phyloP scores from a whole-genome alignment of 1,140 invertebrate species.

The Trypoxylus dichotomus region DNA sequence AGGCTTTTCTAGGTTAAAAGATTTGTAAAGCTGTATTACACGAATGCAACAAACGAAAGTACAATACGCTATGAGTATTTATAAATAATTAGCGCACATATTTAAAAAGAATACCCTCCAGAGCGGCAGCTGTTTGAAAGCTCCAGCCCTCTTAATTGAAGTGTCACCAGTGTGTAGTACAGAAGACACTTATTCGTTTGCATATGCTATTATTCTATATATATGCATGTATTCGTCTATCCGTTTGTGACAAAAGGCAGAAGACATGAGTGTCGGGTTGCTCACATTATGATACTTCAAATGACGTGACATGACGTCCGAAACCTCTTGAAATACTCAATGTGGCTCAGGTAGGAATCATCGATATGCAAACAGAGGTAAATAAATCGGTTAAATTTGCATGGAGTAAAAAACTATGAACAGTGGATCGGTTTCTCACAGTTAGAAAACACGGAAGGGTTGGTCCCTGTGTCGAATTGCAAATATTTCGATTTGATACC shows the following conservation, averaged over 20 bases:
- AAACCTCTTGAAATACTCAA: slow-evolving; percentile 37
- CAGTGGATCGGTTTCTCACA: slow-evolving; percentile 33
- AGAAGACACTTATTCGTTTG: slow-evolving; percentile 21
- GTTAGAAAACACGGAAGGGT: slow-evolving; percentile 35
- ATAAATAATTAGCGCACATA: slow-evolving; percentile 26
- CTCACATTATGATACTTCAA: slow-evolving; percentile 27
- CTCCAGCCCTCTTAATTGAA: slow-evolving; percentile 2
- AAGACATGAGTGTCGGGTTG: slow-evolving; percentile 30
- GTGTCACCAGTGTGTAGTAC: not conserved
- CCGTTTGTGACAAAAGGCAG: slow-evolving; percentile 8
- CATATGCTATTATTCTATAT: slow-evolving; percentile 20
- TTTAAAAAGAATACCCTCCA: not conserved
- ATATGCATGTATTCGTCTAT: not conserved
- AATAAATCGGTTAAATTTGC: slow-evolving; percentile 17
- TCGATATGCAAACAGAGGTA: slow-evolving; percentile 34
- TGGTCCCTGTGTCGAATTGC: slow-evolving; percentile 39
- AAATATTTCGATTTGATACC: slow-evolving; percentile 33
- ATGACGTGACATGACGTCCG: slow-evolving; percentile 32
- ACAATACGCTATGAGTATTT: not conserved
- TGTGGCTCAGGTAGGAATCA: slow-evolving; percentile 20
- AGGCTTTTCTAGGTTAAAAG: too few species aligned
- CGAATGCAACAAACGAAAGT: not conserved
- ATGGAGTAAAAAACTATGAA: not conserved
- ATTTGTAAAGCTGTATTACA: too few species aligned
- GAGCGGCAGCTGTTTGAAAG: slow-evolving; percentile 19